Percentiles rank a stretch among this genome's conserved stretches.
phyloP scores from a whole-genome alignment of 2,888 invertebrate species.

The Gasteruption jaculator region DNA sequence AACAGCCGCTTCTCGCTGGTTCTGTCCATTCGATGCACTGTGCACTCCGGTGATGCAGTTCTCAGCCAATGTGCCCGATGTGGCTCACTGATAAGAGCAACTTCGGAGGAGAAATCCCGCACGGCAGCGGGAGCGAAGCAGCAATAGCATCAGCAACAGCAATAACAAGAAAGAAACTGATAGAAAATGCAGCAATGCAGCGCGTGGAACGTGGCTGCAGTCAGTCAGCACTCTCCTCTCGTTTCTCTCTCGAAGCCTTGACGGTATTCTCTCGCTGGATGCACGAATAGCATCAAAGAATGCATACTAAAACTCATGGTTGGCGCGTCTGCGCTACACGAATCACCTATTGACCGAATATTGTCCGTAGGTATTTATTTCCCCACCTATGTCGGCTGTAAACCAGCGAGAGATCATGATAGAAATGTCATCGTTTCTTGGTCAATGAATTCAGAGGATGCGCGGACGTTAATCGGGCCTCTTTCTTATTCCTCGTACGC shows the following conservation, averaged over 20 bases:
- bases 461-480: no score
- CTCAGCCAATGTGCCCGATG: neutral
- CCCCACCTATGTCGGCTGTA: conserved; percentile 16
- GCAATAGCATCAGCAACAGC: no score
- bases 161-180: no score
- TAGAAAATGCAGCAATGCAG: conserved; percentile 42
- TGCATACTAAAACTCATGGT: no score
- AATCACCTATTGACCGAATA: conserved; percentile 49
- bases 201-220: conserved; percentile 29
- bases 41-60: no score
- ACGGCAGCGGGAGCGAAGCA: neutral
- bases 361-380: conserved; percentile 14
- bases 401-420: conserved; percentile 7
- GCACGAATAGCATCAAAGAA: no score
- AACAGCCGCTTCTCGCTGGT: no score
- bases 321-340: conserved; percentile 44
- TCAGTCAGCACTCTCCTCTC: conserved; percentile 21
- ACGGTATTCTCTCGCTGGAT: neutral
- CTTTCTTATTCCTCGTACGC: no score
- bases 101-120: neutral
- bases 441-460: no score
- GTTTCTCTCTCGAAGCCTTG: neutral
- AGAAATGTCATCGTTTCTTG: conserved; percentile 9
- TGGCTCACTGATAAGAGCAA: neutral
- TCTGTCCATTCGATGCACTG: no score